phyloP scores from a whole-genome alignment of 2,888 invertebrate species.

The Troides helena region DNA sequence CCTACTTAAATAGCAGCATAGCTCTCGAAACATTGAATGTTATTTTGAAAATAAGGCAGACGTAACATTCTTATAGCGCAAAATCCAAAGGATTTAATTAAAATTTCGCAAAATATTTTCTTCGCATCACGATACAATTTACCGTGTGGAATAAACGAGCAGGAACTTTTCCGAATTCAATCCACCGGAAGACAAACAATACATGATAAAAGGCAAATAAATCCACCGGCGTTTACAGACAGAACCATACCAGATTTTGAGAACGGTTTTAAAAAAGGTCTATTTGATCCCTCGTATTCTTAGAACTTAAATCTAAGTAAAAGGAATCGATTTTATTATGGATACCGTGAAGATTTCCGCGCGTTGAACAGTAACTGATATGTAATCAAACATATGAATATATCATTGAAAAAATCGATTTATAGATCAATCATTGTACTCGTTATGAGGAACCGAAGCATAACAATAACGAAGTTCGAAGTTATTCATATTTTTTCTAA shows the following conservation, averaged over 20 bases:
- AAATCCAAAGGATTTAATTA: too few relatives aligned
- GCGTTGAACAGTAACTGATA: background rate
- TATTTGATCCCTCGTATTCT: background rate
- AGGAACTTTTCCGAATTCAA: slow-evolving; percentile 3
- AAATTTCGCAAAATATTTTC: background rate
- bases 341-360: background rate
- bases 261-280: background rate
- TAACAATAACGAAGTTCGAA: background rate
- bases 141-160: background rate
- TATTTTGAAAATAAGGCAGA: background rate
- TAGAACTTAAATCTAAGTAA: background rate
- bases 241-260: background rate
- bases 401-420: background rate
- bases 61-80: background rate
- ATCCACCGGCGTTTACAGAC: background rate
- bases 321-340: background rate
- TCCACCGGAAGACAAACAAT: slow-evolving; percentile 4
- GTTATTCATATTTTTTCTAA: background rate
- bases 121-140: background rate
- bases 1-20: background rate
- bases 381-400: background rate
- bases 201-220: background rate
- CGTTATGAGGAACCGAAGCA: background rate
- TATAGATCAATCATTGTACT: background rate
- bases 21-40: background rate